Evolutionary conservation across 1,140 invertebrate genomes (phyloP).

Genomic region (Muscidifurax raptorellus): DNA sequence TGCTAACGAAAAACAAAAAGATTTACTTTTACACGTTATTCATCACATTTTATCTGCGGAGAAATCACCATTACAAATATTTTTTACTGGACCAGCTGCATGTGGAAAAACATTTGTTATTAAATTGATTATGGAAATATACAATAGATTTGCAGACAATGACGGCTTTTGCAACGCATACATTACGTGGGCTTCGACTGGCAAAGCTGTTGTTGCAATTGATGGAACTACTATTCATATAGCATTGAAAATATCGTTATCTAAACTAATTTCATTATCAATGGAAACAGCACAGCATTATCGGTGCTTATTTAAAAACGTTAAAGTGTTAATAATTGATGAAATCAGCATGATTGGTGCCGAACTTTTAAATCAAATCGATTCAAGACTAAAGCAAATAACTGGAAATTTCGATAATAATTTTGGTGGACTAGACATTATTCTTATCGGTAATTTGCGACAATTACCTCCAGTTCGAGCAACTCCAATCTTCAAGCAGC

Average conservation of each 20-base stretch:
- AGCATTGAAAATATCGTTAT: conserved; percentile 50
- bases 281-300: background rate
- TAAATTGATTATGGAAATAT: conserved; percentile 61
- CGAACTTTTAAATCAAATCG: conserved; percentile 55
- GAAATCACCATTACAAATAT: conserved; percentile 59
- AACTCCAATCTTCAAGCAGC: conserved; percentile 49
- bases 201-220: conserved; percentile 67
- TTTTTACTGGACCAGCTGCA: too few species aligned
- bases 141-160: conserved; percentile 52
- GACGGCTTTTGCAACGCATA: conserved; percentile 57
- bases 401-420: conserved; percentile 47
- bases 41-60: background rate
- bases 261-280: conserved; percentile 49
- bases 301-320: background rate
- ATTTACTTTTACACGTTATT: background rate
- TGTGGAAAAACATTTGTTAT: conserved; percentile 62
- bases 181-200: too few species aligned
- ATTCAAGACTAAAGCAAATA: conserved; percentile 61
- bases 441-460: conserved; percentile 56
- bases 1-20: conserved; percentile 60
- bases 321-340: conserved; percentile 63
- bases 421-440: conserved; percentile 55
- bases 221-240: conserved; percentile 64
- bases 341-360: conserved; percentile 66
- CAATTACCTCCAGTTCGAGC: conserved; percentile 55